Evolutionary conservation across 1,140 invertebrate species (phyloP).

Genomic region (Leptopilina boulardi): DNA sequence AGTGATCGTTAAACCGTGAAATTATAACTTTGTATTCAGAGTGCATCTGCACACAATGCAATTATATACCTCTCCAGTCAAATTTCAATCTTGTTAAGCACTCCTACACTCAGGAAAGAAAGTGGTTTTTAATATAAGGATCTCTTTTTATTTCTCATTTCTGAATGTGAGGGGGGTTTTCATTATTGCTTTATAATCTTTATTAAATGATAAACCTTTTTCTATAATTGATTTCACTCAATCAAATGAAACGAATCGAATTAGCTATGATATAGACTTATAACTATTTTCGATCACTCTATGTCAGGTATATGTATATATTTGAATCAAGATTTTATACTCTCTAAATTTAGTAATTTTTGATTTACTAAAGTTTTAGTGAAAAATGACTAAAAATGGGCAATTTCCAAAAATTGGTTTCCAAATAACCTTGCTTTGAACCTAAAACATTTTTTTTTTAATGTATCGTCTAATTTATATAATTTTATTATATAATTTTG

Average conservation of each 20-base stretch:
- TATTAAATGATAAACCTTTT: background rate
- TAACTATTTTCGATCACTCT: too few relatives aligned
- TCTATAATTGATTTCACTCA: background rate
- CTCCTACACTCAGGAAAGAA: background rate
- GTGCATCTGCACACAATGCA: conserved; percentile 22
- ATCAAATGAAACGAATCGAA: conserved; percentile 10
- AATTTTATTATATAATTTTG: too few relatives aligned
- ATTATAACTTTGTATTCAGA: conserved; percentile 17
- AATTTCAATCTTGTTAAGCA: conserved; percentile 31
- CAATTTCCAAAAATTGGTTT: too few relatives aligned
- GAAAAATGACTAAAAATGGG: too few relatives aligned
- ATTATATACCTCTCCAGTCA: background rate
- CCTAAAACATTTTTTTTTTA: too few relatives aligned
- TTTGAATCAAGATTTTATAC: too few relatives aligned
- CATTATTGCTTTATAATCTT: background rate
- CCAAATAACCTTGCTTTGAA: too few relatives aligned
- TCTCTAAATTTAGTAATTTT: too few relatives aligned
- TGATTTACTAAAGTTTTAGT: too few relatives aligned
- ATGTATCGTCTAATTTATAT: too few relatives aligned
- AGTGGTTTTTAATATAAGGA: background rate
- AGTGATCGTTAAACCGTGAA: conserved; percentile 6
- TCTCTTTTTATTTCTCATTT: background rate
- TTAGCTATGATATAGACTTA: too few relatives aligned
- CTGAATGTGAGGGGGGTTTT: background rate
- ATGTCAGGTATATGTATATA: too few relatives aligned